Evolutionary conservation across 2,113 vertebrate species (phyloP), one percentile per base, ranked within the genome.

Genomic region (Eurypyga helias): DNA sequence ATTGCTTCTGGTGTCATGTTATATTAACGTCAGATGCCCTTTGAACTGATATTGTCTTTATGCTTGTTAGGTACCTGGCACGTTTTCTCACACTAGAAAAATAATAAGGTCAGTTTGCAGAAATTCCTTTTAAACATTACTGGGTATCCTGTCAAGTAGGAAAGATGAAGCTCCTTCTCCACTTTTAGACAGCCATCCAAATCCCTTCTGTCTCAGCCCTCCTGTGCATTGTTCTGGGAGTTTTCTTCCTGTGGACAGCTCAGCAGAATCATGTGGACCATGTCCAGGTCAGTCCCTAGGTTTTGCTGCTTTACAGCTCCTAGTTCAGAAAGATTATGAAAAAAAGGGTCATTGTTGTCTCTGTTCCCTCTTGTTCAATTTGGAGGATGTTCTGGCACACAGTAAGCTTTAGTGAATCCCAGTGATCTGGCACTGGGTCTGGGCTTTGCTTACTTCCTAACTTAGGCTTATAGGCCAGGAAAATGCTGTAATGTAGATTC

Each of bases 401-500:
- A 87, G 78, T 75, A 64, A 93, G 83, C 89, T 97, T 92, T 91
- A 98, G 79, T 86, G 93, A 95, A 83, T 96, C 92, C 85, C 91
- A 84, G 97, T 77, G 45, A 98, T 98, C 96, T 98, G 98, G 98
- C 98, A 86, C 93, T 73, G 52, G 66, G 72, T 96, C 76, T 97
- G 92, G 96, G 83, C 94, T 98, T 97, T 96, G 77, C 97, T 97
- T 96, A 95, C 97, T 98, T 98, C 98, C 98, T 97, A 96, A 90
- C 77, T 87, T 78, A 66, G 87, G 66, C 90, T 97, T 93, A 83
- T 86, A 94, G 98, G 98, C 98, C 98, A 98, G 98, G 98, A 98
- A 98, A 98, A 98, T 98, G 96, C 97, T 98, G 97, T 98, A 98
- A 98, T 98, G 95, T 64, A 89, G 86, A 98, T 98, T 97, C 95